Percentiles rank a stretch among this genome's conserved stretches.
phyloP scores from a whole-genome alignment of 2,888 invertebrate genomes.

The Alloplasta piceator region DNA sequence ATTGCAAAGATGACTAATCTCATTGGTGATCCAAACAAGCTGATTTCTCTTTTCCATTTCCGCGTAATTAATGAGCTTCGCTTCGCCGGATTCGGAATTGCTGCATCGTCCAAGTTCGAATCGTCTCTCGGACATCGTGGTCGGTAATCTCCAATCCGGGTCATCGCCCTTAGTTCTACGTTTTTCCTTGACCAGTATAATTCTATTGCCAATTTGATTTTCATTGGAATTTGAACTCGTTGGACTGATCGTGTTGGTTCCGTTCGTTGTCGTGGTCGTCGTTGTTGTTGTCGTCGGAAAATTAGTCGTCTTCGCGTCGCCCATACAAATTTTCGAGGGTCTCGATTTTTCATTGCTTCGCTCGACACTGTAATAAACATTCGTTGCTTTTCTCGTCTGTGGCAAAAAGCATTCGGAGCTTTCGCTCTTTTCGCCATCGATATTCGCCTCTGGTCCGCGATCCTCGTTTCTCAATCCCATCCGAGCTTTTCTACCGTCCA shows the following conservation, averaged over 20 bases:
- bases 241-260: slow-evolving; percentile 12
- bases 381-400: slow-evolving; percentile 69
- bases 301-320: not conserved
- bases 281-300: slow-evolving; percentile 8
- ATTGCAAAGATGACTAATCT: slow-evolving; percentile 85
- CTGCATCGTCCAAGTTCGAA: slow-evolving; percentile 79
- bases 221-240: not conserved
- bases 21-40: slow-evolving; percentile 85
- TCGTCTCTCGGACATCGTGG: slow-evolving; percentile 84
- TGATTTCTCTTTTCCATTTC: slow-evolving; percentile 85
- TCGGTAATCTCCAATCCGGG: slow-evolving; percentile 83
- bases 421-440: slow-evolving; percentile 77
- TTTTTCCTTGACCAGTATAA: slow-evolving; percentile 50
- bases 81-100: slow-evolving; percentile 75
- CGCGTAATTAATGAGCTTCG: slow-evolving; percentile 81
- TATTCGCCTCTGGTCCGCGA: slow-evolving; percentile 71
- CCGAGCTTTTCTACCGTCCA: slow-evolving; percentile 81
- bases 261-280: slow-evolving; percentile 26
- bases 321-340: no score
- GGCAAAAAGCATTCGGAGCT: slow-evolving; percentile 81
- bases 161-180: slow-evolving; percentile 68
- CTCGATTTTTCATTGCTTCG: slow-evolving; percentile 37
- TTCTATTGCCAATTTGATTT: slow-evolving; percentile 37
- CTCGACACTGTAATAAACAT: slow-evolving; percentile 50
- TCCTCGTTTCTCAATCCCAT: slow-evolving; percentile 80